A percentile compares a stretch with the other conserved stretches of the same genome.
phyloP scores from a whole-genome alignment of 1,140 invertebrate genomes.

The Trialeurodes vaporariorum region DNA sequence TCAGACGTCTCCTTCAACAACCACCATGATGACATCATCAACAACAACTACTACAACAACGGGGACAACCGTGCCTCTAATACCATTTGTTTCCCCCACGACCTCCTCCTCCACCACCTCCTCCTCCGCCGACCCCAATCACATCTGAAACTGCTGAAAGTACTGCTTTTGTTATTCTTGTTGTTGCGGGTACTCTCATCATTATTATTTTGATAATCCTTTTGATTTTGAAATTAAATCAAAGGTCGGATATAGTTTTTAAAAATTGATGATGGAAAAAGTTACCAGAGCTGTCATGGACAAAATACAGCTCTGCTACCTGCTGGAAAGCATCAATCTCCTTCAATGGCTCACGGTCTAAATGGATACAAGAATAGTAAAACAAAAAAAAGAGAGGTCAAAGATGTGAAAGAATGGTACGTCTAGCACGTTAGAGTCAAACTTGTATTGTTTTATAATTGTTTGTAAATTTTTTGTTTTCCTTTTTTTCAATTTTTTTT shows the following conservation, averaged over 20 bases:
- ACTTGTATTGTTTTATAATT: too few relatives aligned
- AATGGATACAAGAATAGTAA: too few relatives aligned
- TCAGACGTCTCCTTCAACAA: slow-evolving; percentile 7
- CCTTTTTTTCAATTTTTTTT: too few relatives aligned
- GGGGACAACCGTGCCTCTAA: slow-evolving; percentile 19
- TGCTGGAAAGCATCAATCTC: too few relatives aligned
- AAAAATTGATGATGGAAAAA: too few relatives aligned
- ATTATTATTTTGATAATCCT: slow-evolving; percentile 82
- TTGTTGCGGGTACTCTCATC: slow-evolving; percentile 82
- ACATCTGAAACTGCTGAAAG: slow-evolving; percentile 58
- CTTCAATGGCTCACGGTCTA: too few relatives aligned
- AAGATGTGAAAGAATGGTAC: too few relatives aligned
- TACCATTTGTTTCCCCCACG: slow-evolving; percentile 15
- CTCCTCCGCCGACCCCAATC: slow-evolving; percentile 32
- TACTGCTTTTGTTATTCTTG: slow-evolving; percentile 68
- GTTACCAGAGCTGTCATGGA: too few relatives aligned
- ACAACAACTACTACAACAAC: slow-evolving; percentile 19
- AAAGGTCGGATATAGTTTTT: slow-evolving; percentile 69
- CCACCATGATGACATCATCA: slow-evolving; percentile 10
- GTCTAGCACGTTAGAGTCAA: too few relatives aligned
- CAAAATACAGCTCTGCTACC: too few relatives aligned
- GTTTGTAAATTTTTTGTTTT: too few relatives aligned
- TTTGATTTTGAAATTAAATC: slow-evolving; percentile 79
- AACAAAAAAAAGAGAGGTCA: too few relatives aligned
- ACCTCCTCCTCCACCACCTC: slow-evolving; percentile 18